Conservation (phyloP, 2,888 invertebrate genomes). For the Mythimna vitellina region DNA sequence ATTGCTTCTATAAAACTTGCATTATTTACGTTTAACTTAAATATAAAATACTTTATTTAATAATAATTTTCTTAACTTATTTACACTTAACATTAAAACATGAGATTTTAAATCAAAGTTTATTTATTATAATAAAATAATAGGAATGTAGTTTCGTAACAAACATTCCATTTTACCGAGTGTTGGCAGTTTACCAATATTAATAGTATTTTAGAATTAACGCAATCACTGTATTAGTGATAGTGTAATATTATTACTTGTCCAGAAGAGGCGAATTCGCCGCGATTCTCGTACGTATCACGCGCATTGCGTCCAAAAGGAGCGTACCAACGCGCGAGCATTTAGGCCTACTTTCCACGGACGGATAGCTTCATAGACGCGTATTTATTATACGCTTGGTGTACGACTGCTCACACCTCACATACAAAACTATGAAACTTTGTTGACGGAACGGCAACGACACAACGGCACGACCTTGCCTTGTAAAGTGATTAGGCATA, state of each 20-base stretch:
- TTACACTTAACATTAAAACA: conserved; percentile 55
- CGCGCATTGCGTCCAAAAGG: no score
- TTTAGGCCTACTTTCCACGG: no score
- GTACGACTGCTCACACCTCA: no score
- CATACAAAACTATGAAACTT: no score
- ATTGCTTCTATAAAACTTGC: conserved; percentile 66
- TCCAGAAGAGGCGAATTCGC: no score
- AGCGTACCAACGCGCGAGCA: no score
- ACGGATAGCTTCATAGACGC: no score
- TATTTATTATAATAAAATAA: conserved; percentile 31
- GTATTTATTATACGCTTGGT: no score
- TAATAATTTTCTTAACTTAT: conserved; percentile 53
- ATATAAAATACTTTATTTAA: conserved; percentile 38
- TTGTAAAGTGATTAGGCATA: no score
- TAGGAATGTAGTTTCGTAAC: conserved; percentile 52
- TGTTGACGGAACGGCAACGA: no score
- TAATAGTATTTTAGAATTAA: conserved; percentile 21
- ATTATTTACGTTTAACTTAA: conserved; percentile 42
- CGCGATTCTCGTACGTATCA: no score
- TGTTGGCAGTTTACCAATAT: conserved; percentile 5
- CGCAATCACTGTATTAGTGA: neutral
- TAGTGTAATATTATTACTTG: neutral
- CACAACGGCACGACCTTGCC: no score
- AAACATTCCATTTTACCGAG: conserved; percentile 51
- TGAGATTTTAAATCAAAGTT: conserved; percentile 55